These are phyloP conservation scores for Botrylloides violaceus DNA, from an alignment of 23 tunicate genomes.

Conservation along the genomic window DNA sequence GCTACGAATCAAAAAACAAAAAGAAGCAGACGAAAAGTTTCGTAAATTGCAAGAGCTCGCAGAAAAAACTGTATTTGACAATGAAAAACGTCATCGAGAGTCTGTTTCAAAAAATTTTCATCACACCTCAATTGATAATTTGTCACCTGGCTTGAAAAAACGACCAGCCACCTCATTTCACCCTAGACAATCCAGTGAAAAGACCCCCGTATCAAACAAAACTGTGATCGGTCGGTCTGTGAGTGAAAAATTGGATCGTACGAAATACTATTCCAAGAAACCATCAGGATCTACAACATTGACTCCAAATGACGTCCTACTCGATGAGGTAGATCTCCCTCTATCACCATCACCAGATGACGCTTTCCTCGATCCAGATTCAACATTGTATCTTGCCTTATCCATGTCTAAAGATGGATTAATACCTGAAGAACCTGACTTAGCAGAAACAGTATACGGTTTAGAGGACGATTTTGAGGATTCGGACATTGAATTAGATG, in stretches of 20 bases:
- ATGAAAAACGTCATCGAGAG: conserved; percentile 40
- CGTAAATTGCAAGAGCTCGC: conserved; percentile 24
- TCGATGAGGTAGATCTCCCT: neutral
- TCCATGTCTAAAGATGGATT: conserved; percentile 3
- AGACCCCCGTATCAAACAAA: neutral
- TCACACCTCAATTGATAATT: conserved; percentile 43
- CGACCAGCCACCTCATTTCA: neutral
- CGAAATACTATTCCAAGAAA: neutral
- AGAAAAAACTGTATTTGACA: conserved; percentile 23
- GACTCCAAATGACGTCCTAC: neutral
- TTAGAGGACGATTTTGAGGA: conserved; percentile 67
- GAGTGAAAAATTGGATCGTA: neutral
- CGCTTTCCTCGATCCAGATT: conserved; percentile 2
- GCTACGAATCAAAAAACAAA: conserved; percentile 55
- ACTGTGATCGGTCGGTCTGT: neutral
- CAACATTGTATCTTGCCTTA: conserved; percentile 3
- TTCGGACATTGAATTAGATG: conserved; percentile 24
- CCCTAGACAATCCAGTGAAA: neutral
- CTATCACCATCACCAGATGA: neutral
- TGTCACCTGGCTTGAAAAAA: conserved; percentile 12
- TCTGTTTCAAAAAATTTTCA: conserved; percentile 54
- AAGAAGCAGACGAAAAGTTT: conserved; percentile 54
- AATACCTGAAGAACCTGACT: conserved; percentile 69
- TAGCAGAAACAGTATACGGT: conserved; percentile 74
- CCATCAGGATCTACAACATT: neutral